These are phyloP conservation scores for Eremophila alpestris DNA, from an alignment of 2,797 vertebrate species.

Conservation along the genomic window DNA sequence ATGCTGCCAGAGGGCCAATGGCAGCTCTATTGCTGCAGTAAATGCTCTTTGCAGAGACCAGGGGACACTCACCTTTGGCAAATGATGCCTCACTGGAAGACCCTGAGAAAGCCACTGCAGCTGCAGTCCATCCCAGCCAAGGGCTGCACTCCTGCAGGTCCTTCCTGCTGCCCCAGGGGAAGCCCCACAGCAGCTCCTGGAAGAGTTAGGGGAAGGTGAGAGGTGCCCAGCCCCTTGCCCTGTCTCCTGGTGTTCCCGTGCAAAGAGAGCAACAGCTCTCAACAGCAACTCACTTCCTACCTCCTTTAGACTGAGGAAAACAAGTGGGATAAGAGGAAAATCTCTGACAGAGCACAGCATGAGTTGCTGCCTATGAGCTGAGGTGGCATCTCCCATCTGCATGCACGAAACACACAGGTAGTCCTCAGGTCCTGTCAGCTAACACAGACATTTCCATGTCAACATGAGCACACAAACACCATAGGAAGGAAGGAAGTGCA, in stretches of 20 bases:
- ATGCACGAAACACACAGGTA: not conserved
- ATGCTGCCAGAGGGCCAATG: not conserved
- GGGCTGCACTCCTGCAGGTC: not conserved
- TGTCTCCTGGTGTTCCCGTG: not conserved
- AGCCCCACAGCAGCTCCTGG: not conserved
- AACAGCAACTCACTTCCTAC: fast-evolving
- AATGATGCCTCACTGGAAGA: not conserved
- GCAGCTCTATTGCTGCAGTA: not conserved
- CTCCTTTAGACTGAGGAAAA: not conserved
- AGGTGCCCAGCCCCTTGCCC: not conserved
- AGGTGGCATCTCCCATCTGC: not conserved
- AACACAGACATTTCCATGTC: not conserved
- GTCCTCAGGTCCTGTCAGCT: not conserved
- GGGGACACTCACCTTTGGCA: not conserved
- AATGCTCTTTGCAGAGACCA: not conserved
- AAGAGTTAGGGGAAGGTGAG: fast-evolving
- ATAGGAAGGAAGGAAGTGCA: not conserved
- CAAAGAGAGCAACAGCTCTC: not conserved
- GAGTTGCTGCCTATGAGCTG: fast-evolving
- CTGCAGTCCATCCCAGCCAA: not conserved
- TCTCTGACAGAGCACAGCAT: not conserved
- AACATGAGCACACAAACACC: not conserved
- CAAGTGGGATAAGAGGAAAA: not conserved
- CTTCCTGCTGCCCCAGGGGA: not conserved
- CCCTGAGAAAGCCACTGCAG: not conserved